Evolutionary conservation across 2,113 vertebrate species (phyloP).

Genomic region (Drymodes brunneopygia): DNA sequence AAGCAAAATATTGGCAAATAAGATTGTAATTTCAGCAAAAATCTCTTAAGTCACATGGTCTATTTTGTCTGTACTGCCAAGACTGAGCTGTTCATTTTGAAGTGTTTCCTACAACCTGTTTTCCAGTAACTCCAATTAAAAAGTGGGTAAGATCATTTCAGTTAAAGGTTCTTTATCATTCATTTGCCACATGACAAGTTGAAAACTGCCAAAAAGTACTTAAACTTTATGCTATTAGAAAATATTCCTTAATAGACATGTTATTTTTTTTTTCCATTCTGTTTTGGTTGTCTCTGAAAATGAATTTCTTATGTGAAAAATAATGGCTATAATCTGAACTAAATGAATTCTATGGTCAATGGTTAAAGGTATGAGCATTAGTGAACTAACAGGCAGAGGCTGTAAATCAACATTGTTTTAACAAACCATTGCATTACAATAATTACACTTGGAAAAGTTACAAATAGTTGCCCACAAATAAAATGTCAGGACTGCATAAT

Average conservation of each 20-base stretch:
- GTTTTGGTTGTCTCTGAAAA: not conserved
- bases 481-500: not conserved
- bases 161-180: not conserved
- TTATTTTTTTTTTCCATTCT: not conserved
- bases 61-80: not conserved
- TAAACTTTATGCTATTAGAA: not conserved
- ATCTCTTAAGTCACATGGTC: not conserved
- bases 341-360: not conserved
- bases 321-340: not conserved
- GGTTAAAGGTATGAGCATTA: not conserved
- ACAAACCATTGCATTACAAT: not conserved
- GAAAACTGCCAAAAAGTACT: not conserved
- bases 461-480: not conserved
- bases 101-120: not conserved
- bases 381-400: not conserved
- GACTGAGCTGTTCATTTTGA: not conserved
- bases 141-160: not conserved
- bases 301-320: not conserved
- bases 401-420: not conserved
- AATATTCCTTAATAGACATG: not conserved
- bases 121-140: slow-evolving; percentile 2
- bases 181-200: not conserved
- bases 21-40: not conserved
- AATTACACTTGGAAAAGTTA: not conserved
- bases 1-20: slow-evolving; percentile 25